Base-by-base conservation (phyloP, 2,113 vertebrate genomes). In the Canis aureus region DNA sequence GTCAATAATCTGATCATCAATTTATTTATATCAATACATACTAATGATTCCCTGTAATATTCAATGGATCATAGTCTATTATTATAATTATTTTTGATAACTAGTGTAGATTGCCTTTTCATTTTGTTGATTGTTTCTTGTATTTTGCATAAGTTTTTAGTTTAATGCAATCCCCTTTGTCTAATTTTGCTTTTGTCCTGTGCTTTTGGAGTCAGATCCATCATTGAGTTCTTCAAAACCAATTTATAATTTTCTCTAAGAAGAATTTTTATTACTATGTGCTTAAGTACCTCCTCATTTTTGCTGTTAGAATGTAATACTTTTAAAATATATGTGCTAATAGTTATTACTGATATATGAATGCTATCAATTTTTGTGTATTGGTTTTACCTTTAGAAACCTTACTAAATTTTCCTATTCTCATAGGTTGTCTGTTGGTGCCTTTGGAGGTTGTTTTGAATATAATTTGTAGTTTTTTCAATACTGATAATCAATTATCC, bases 271-370 rank as follows among this genome's bases (percentile, higher is more conserved):
- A 59, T 82, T 76, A 71, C 60, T 76, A 62, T 49, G 64, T 53
- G 53, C 43, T 66, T 74, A 83, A 73, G 71, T 19, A 10, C 86
- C 27, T 80, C 53, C 51, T 12, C 85, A 13, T 49, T 80, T 96
- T 96, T 89, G 25, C n/a, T 79, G 35, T 73, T 83, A 82, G n/a
- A 89, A 53, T 27, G 7, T n/a, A 93, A 32, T 89, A 95, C 78
- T 96, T 89, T 3, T 2, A 79, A 89, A 83, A 53, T 79, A 25
- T 35, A 73, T 53, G 53, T 89, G 16, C 12, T 85, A 67, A 49
- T 60, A 57, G 59, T 66, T 85, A 91, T 13, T 92, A 79, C 16
- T 51, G 43, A 62, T 57, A 55, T 35, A 60, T 64, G 55, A 78
- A 88, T 60, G 78, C 38, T n/a, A 62, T 83, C 27, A 71, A 79